Percentiles rank a stretch among this genome's conserved stretches.
phyloP scores from a whole-genome alignment of 2,797 vertebrate genomes.

The Stomatorhinus walkeri region DNA sequence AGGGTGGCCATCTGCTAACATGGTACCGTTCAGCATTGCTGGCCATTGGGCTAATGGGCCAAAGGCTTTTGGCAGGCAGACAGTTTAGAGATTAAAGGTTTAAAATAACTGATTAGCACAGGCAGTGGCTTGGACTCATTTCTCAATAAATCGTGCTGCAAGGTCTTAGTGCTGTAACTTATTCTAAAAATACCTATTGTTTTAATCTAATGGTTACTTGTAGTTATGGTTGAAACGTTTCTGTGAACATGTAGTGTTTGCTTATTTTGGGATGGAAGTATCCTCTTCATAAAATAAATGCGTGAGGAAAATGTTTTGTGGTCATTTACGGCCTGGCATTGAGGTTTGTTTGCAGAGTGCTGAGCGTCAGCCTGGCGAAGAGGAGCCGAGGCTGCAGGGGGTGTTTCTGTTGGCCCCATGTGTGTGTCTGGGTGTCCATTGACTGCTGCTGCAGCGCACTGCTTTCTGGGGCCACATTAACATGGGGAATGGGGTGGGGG shows the following conservation, averaged over 20 bases:
- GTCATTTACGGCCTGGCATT: not conserved
- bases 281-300: not conserved
- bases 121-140: not conserved
- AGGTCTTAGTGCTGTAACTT: not conserved
- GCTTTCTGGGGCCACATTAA: not conserved
- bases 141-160: not conserved
- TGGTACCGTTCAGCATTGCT: conserved; percentile 3
- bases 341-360: not conserved
- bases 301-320: not conserved
- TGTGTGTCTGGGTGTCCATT: not conserved
- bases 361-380: not conserved
- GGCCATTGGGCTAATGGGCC: not conserved
- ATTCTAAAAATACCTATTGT: not conserved
- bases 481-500: not conserved
- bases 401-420: conserved; percentile 4
- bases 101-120: not conserved
- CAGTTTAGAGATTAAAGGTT: not conserved
- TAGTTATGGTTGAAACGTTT: not conserved
- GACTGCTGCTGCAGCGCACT: not conserved
- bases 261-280: not conserved
- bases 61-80: not conserved
- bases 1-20: not conserved
- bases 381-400: not conserved
- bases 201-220: not conserved
- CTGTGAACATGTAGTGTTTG: not conserved